These are phyloP conservation scores for Lydus trimaculatus DNA, from an alignment of 2,888 invertebrate species.

Conservation along the genomic window DNA sequence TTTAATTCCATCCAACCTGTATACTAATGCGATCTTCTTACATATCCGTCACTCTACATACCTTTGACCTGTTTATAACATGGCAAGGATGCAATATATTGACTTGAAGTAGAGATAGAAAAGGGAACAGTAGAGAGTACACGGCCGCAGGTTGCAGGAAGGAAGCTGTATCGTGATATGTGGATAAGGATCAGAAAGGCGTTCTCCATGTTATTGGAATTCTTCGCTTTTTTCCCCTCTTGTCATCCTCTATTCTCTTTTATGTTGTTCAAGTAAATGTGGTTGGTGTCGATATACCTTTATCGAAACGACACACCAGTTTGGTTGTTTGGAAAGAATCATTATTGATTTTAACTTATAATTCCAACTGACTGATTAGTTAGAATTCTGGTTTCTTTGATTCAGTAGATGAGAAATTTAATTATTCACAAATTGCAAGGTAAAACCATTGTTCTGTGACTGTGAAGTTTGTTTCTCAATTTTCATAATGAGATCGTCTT, in stretches of 20 bases:
- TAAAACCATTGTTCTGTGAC: conserved; percentile 1
- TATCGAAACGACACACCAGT: not conserved
- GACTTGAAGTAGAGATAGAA: not conserved
- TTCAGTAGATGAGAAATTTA: conserved; percentile 4
- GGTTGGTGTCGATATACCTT: not conserved
- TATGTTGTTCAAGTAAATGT: conserved; percentile 1
- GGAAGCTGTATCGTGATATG: conserved; percentile 22
- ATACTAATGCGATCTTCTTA: not conserved
- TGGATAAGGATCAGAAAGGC: conserved; percentile 30
- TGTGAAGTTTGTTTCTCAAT: conserved; percentile 5
- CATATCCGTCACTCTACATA: not conserved
- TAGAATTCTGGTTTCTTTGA: too few species aligned
- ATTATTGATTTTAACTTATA: not conserved
- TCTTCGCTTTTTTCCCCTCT: conserved; percentile 35
- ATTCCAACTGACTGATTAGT: not conserved
- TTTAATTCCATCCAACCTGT: not conserved
- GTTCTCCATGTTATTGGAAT: conserved; percentile 44
- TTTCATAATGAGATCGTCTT: conserved; percentile 3
- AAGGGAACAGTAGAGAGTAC: not conserved
- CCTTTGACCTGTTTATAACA: conserved; percentile 3
- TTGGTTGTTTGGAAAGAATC: not conserved
- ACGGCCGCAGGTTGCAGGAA: conserved; percentile 22
- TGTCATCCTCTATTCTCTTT: not conserved
- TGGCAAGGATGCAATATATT: not conserved
- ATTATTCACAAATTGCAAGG: conserved; percentile 11